These are phyloP conservation scores for Macropus fuliginosus DNA, from an alignment of 2,797 vertebrate species.

Conservation along the genomic window DNA sequence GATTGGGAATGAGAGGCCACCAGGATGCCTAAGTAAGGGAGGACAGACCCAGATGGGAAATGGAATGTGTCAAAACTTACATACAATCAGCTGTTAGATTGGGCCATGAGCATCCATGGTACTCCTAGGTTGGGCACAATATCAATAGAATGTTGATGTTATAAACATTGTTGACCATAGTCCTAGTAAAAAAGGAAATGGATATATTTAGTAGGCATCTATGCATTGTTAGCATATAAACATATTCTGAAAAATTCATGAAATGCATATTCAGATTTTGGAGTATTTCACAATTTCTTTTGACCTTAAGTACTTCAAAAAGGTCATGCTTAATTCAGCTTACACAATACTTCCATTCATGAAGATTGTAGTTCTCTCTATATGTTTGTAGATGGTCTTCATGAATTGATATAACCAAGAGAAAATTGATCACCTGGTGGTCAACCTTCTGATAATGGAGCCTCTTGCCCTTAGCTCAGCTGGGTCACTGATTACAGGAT, in stretches of 20 bases:
- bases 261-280: constrained; percentile 54
- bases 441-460: not conserved
- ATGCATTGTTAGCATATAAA: constrained; percentile 32
- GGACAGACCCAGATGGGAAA: not conserved
- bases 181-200: constrained; percentile 27
- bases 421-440: not conserved
- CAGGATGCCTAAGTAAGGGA: not conserved
- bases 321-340: not conserved
- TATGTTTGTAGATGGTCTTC: not conserved
- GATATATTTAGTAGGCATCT: constrained; percentile 48
- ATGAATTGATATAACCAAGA: not conserved
- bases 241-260: constrained; percentile 54
- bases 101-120: not conserved
- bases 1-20: not conserved
- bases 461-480: not conserved
- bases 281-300: constrained; percentile 48
- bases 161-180: constrained; percentile 24
- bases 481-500: not conserved
- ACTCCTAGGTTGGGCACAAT: not conserved
- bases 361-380: not conserved
- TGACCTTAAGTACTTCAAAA: not conserved
- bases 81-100: not conserved
- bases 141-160: not conserved
- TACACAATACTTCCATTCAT: not conserved
- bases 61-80: not conserved